Percentiles rank a stretch among this genome's conserved stretches.
Conservation (phyloP, 2,113 vertebrate genomes). For the Peromyscus polionotus region DNA sequence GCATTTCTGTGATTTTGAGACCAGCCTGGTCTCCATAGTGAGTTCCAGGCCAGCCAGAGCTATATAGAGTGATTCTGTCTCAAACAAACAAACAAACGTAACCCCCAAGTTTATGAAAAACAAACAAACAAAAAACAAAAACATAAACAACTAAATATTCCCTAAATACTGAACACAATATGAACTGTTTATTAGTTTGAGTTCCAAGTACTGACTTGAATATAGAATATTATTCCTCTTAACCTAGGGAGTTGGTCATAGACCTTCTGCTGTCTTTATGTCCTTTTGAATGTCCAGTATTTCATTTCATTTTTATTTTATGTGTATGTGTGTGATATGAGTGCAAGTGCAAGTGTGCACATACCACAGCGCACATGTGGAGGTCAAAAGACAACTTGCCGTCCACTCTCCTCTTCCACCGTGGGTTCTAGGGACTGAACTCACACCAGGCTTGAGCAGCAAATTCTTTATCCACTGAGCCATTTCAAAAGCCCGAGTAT, state of each 20-base stretch:
- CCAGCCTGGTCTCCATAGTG: not conserved
- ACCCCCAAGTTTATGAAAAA: not conserved
- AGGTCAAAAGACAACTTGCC: not conserved
- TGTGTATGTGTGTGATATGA: not conserved
- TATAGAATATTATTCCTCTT: not conserved
- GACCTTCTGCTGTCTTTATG: not conserved
- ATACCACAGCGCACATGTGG: not conserved
- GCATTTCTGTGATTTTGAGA: not conserved
- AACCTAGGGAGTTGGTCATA: not conserved
- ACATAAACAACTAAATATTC: not conserved
- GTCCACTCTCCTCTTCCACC: not conserved
- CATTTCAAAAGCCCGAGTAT: not conserved
- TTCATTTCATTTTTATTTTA: not conserved
- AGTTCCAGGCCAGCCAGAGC: not conserved
- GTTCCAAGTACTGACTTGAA: not conserved
- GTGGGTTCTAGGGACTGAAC: not conserved
- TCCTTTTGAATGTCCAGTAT: not conserved
- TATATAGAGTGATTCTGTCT: not conserved
- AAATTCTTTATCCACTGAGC: not conserved
- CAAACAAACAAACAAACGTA: not conserved
- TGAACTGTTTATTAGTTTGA: not conserved
- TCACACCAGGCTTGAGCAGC: not conserved
- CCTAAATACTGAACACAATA: slow-evolving; percentile 27
- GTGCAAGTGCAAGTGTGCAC: too few relatives aligned
- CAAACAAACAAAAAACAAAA: too few relatives aligned